phyloP scores from a whole-genome alignment of 2,113 vertebrate species.

The Pachyramphus minor region DNA sequence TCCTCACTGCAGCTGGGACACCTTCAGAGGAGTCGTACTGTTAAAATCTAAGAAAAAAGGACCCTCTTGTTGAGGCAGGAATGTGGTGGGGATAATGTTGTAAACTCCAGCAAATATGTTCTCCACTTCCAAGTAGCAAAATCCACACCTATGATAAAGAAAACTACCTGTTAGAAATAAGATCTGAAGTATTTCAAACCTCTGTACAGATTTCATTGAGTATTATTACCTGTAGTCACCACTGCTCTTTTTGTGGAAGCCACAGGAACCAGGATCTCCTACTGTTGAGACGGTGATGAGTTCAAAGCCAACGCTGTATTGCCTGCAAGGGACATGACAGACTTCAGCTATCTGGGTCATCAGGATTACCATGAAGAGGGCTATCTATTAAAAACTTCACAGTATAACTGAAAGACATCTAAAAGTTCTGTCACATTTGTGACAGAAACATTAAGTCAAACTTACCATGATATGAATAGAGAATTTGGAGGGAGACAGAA shows the following conservation, averaged over 20 bases:
- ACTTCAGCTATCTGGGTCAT: not conserved
- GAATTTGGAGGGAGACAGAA: not conserved
- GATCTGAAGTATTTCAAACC: not conserved
- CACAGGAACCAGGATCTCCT: constrained; percentile 80
- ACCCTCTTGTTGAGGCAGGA: constrained; percentile 95
- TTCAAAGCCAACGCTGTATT: constrained; percentile 95
- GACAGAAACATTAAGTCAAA: not conserved
- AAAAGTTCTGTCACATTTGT: not conserved
- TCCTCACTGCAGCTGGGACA: constrained; percentile 90
- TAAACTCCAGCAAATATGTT: constrained; percentile 86
- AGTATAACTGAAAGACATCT: not conserved
- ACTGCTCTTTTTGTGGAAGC: constrained; percentile 86
- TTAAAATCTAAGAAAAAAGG: constrained; percentile 96
- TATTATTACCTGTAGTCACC: constrained; percentile 91
- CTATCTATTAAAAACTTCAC: not conserved
- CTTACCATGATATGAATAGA: rapidly evolving
- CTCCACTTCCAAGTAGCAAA: constrained; percentile 92
- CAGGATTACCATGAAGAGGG: not conserved
- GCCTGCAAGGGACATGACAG: constrained; percentile 62
- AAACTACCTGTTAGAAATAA: not conserved
- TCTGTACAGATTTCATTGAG: not conserved
- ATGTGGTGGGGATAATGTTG: constrained; percentile 94
- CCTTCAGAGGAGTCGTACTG: constrained; percentile 80
- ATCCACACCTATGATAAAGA: constrained; percentile 84
- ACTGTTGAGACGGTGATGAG: constrained; percentile 81